A percentile compares a stretch with the other conserved stretches of the same genome.
Conservation (phyloP, 2,888 invertebrate genomes). For the Deilephila porcellus region DNA sequence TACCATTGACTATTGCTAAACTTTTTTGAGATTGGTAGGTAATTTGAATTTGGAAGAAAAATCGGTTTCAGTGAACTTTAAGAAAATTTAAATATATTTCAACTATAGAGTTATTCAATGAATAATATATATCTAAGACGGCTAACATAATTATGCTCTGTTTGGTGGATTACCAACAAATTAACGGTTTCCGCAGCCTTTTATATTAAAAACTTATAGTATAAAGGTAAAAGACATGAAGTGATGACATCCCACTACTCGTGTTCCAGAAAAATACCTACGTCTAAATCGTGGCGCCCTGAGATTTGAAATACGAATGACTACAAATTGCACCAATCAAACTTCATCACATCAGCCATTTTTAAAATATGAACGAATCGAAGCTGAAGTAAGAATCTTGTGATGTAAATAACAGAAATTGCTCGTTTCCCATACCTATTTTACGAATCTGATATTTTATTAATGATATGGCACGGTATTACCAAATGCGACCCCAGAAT, state of each 20-base stretch:
- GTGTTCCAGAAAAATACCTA: no score
- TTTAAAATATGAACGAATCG: not conserved
- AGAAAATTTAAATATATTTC: no score
- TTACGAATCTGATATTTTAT: not conserved
- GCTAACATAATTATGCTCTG: no score
- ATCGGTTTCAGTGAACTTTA: no score
- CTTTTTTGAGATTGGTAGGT: not conserved
- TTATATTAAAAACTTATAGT: no score
- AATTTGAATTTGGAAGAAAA: not conserved
- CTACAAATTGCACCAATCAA: not conserved
- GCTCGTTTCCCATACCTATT: conserved; percentile 1
- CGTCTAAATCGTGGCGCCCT: no score
- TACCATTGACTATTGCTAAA: not conserved
- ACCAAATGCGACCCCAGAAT: conserved; percentile 22
- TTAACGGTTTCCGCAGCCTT: no score
- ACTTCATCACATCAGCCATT: not conserved
- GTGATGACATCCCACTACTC: no score
- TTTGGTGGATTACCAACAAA: no score
- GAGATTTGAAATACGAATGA: not conserved
- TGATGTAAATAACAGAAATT: not conserved
- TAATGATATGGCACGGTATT: not conserved
- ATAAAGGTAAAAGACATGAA: no score
- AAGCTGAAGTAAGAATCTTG: not conserved
- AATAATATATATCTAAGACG: no score
- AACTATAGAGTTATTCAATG: no score